Percentiles rank a stretch among this genome's conserved stretches.
Conservation (phyloP, 2,113 vertebrate species). For the Elaphurus davidianus region DNA sequence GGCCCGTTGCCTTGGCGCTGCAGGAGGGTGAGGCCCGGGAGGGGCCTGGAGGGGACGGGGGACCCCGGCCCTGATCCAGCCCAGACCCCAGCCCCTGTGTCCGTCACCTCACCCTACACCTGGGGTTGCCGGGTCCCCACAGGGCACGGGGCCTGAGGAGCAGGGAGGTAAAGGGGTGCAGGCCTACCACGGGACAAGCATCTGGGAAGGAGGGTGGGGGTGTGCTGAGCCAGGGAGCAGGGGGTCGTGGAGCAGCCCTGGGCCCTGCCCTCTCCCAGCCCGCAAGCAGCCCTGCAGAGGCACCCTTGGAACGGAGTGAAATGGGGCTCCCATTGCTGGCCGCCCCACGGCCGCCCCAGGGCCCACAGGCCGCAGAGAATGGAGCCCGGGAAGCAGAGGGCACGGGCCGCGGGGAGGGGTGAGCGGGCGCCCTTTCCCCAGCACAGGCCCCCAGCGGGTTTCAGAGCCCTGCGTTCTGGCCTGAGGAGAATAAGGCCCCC, state of each 20-base stretch:
- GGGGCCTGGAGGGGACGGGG: not conserved
- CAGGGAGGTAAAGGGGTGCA: not conserved
- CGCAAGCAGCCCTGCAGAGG: not conserved
- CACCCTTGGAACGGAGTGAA: fast-evolving
- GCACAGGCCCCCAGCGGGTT: not conserved
- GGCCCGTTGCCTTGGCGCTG: constrained; percentile 81
- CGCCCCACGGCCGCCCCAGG: fast-evolving
- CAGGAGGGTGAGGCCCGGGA: constrained; percentile 84
- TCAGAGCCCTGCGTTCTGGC: not conserved
- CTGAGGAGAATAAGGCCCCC: not conserved
- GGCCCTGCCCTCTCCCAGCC: fast-evolving
- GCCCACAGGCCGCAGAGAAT: not conserved
- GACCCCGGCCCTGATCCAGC: too few species aligned
- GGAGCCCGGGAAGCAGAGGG: fast-evolving
- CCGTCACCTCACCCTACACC: not conserved
- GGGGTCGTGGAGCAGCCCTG: too few species aligned
- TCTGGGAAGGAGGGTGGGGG: too few species aligned
- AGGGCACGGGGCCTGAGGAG: not conserved
- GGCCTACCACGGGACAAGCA: fast-evolving
- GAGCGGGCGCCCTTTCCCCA: not conserved
- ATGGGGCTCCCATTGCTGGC: not conserved
- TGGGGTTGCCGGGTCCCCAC: not conserved
- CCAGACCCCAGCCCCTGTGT: not conserved
- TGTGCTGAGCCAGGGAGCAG: fast-evolving
- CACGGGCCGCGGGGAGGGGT: too few species aligned